These are phyloP conservation scores for Psilopogon haemacephalus DNA, from an alignment of 2,113 vertebrate species.

Conservation along the genomic window DNA sequence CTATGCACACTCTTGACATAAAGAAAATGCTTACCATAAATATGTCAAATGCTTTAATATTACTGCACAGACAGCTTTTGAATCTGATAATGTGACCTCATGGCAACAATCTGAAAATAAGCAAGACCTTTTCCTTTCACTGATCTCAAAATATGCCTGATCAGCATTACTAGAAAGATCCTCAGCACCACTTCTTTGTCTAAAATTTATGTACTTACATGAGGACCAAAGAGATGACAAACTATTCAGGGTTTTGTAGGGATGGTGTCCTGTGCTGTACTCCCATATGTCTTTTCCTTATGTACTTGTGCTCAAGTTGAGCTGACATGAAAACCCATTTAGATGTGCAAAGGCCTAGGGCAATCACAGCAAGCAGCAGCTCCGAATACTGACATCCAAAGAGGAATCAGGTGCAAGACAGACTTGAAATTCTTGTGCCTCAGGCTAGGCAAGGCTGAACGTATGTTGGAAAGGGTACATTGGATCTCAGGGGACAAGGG, in stretches of 20 bases:
- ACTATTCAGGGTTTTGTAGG: neutral
- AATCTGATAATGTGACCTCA: constrained; percentile 1
- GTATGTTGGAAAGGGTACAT: neutral
- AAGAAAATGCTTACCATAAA: neutral
- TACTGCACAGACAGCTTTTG: neutral
- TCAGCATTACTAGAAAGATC: neutral
- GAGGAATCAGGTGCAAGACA: constrained; percentile 4
- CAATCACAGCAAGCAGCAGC: neutral
- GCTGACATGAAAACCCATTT: neutral
- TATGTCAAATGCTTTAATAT: neutral
- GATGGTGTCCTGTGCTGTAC: neutral
- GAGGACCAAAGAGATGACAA: neutral
- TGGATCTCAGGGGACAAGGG: neutral
- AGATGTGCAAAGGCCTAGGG: neutral
- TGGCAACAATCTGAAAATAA: constrained; percentile 15
- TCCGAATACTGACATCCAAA: neutral
- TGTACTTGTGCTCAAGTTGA: neutral
- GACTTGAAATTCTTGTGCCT: neutral
- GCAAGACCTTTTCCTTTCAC: neutral
- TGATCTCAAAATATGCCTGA: constrained; percentile 14
- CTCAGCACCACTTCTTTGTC: neutral
- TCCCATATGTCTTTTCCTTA: neutral
- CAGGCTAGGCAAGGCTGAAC: neutral
- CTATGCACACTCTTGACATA: neutral
- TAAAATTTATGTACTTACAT: neutral